Base-by-base conservation (phyloP, 2,113 vertebrate genomes). In the Grantiella picta region DNA sequence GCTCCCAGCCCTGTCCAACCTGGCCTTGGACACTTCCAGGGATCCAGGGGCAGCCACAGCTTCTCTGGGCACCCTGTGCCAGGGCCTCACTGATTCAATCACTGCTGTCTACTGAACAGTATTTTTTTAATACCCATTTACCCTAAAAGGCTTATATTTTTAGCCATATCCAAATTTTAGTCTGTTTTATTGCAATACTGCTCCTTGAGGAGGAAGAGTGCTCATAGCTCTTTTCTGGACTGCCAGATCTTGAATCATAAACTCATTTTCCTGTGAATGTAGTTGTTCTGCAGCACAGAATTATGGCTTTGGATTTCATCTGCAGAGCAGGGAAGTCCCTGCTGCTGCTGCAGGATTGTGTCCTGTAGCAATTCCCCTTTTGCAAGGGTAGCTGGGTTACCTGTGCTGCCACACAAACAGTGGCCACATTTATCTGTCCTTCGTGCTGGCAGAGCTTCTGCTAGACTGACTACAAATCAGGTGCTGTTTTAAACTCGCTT, bases 1-100 rank as follows among this genome's bases (percentile, higher is more conserved):
- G 18, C 7, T 56, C 54, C 47, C 31, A 47, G 6, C 9, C 11
- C 29, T 2, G 1, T 54, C 38, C n/a, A 61, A 0, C 40, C 47
- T 54, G 17, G 25, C 29, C 40, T 54, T 61, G 71, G 10, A 24
- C 22, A 20, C 10, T 19, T 13, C 14, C 40, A 69, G 40, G 35
- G n/a, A 23, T 69, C 52, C 78, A 57, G 61, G 29, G 7, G 5
- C 31, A 77, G 14, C n/a, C 70, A 19, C 40, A 61, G 29, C 29
- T 76, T 6, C 40, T 76, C 47, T 69, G 40, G 14, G 29, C n/a
- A 68, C 2, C 13, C 38, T 60, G 38, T 82, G 44, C 86, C 70
- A 54, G 17, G 7, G 15, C 17, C 14, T 69, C 29, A 6, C 61
- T 75, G 29, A 1, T 54, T 63, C 40, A 23, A 6, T 49, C 40